Conservation (phyloP, 2,113 vertebrate species). For the Copsychus sechellarum region DNA sequence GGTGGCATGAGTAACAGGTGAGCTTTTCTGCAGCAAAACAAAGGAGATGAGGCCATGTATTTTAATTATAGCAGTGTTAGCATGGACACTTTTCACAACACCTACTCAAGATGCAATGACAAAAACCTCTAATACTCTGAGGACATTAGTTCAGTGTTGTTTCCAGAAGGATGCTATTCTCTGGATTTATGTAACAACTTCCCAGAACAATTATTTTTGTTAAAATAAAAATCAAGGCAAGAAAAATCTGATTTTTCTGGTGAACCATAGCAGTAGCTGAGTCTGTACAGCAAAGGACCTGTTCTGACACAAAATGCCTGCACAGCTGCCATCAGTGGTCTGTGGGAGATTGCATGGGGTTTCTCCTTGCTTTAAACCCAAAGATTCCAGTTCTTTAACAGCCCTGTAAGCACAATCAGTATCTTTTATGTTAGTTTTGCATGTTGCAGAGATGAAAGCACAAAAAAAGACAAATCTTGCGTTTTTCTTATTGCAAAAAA, state of each 20-base stretch:
- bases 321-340: not conserved
- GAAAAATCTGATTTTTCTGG: not conserved
- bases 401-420: fast-evolving
- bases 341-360: not conserved
- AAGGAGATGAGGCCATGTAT: not conserved
- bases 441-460: not conserved
- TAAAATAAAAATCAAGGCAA: not conserved
- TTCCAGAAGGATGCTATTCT: not conserved
- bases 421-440: not conserved
- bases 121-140: not conserved
- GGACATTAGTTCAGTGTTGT: not conserved
- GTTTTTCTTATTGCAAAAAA: not conserved
- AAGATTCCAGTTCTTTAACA: not conserved
- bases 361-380: not conserved
- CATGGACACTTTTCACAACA: not conserved
- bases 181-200: not conserved
- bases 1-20: not conserved
- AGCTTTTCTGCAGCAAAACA: not conserved
- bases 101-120: not conserved
- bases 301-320: not conserved
- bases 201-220: not conserved
- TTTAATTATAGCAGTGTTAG: not conserved
- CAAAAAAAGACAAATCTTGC: not conserved
- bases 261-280: not conserved
- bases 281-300: not conserved